These are phyloP conservation scores for Notechis scutatus DNA, from an alignment of 2,113 vertebrate genomes.

Conservation along the genomic window DNA sequence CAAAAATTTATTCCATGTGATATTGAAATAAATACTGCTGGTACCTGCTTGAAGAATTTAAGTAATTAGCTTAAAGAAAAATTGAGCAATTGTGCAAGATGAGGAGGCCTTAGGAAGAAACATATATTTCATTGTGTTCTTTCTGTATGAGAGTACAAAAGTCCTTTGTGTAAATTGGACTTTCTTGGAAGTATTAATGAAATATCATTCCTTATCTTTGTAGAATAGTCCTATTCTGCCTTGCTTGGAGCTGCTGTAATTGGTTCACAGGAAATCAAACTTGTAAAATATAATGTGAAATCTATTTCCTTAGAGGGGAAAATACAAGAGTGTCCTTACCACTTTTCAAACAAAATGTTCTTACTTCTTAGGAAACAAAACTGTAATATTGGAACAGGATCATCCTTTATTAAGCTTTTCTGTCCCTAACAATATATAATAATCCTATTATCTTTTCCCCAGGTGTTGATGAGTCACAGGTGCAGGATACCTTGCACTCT, in stretches of 20 bases:
- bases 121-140: background rate
- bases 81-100: background rate
- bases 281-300: background rate
- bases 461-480: background rate
- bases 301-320: background rate
- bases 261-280: background rate
- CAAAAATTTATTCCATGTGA: background rate
- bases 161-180: background rate
- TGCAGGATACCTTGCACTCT: background rate
- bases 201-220: background rate
- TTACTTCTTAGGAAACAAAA: background rate
- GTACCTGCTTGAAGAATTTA: background rate
- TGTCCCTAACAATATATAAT: background rate
- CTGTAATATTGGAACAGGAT: background rate
- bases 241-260: background rate
- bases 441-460: background rate
- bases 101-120: background rate
- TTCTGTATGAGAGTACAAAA: background rate
- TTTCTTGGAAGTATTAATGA: background rate
- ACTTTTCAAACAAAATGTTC: background rate
- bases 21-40: background rate
- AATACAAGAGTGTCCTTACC: background rate
- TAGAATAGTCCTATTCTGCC: background rate
- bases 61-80: background rate
- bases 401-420: background rate